Base-by-base conservation (phyloP, 2,797 vertebrate species). In the Leuciscus waleckii region DNA sequence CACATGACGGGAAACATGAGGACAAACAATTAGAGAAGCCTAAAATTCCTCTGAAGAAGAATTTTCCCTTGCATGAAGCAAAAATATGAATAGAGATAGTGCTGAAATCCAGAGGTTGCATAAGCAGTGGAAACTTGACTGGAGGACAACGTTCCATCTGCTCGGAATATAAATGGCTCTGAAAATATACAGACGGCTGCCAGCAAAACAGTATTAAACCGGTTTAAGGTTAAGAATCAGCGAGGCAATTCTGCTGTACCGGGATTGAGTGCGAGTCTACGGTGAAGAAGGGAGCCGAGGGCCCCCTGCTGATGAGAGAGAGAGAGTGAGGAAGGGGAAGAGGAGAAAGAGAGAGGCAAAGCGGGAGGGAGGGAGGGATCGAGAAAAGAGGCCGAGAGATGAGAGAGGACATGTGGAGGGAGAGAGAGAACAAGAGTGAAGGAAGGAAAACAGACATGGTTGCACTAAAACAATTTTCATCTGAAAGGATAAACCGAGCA, bases 41-140 rank as follows among this genome's bases (percentile, higher is more conserved):
- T 91, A 81, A 91, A 87, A 94, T 93, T 92, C 90, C 87, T 91
- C 69, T 79, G 84, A 90, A 76, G 88, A 86, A 86, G 74, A 88
- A 88, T 89, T 89, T 92, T 83, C 90, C 68, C 11, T 39, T 87
- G 83, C 43, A 67, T 80, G 81, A 35, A 89, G 79, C 43, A 89
- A 90, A 91, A 83, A 21, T 39, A 67, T 88, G 89, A 85, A 91
- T 92, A 85, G 87, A 92, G 91, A 89, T 80, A 35, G 58, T 71
- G 58, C 81, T 91, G 90, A 90, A 90, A 87, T 89, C 90, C 91
- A 93, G 89, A 87, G 90, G 90, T 94, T 95, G 92, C 92, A 93
- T 94, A 94, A 94, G 92, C 91, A 92, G 86, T 94, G 94, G 94
- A 95, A 95, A 95, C 92, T 93, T 93, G 89, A 93, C 92, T 86